Percentiles rank a stretch among this genome's conserved stretches.
Conservation (phyloP, 2,888 invertebrate genomes). For the Euplexia lucipara region DNA sequence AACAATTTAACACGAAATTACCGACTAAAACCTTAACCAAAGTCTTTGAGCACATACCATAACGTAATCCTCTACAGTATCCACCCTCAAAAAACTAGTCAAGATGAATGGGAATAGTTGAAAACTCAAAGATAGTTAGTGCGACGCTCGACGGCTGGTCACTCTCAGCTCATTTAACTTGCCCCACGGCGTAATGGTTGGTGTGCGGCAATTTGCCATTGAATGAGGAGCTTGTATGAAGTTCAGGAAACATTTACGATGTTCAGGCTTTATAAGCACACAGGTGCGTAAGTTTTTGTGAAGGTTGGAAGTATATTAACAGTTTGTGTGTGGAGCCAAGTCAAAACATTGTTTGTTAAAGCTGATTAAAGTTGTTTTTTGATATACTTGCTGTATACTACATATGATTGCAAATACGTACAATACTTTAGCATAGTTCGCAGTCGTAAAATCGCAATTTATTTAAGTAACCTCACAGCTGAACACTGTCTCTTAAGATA, state of each 20-base stretch:
- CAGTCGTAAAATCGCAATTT: too few relatives aligned
- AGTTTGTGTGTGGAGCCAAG: background rate
- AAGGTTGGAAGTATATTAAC: background rate
- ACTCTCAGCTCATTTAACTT: constrained; percentile 56
- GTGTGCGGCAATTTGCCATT: constrained; percentile 5
- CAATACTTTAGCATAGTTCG: too few relatives aligned
- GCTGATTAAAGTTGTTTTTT: too few relatives aligned
- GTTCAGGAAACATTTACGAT: background rate
- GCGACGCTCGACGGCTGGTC: constrained; percentile 21
- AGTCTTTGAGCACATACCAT: too few relatives aligned
- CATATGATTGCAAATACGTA: too few relatives aligned
- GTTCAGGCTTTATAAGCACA: background rate
- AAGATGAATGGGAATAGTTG: constrained; percentile 35
- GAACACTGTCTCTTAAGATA: too few relatives aligned
- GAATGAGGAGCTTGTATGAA: constrained; percentile 8
- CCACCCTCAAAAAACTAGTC: background rate
- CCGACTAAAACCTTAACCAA: too few relatives aligned
- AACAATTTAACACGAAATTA: too few relatives aligned
- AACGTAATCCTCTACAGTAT: too few relatives aligned
- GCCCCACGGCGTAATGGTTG: constrained; percentile 10
- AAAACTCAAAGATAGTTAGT: constrained; percentile 37
- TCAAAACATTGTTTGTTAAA: too few relatives aligned
- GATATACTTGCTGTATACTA: too few relatives aligned
- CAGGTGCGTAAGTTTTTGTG: background rate
- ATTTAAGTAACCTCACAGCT: too few relatives aligned